phyloP scores from a whole-genome alignment of 2,113 vertebrate species.

The Dendropsophus ebraccatus region DNA sequence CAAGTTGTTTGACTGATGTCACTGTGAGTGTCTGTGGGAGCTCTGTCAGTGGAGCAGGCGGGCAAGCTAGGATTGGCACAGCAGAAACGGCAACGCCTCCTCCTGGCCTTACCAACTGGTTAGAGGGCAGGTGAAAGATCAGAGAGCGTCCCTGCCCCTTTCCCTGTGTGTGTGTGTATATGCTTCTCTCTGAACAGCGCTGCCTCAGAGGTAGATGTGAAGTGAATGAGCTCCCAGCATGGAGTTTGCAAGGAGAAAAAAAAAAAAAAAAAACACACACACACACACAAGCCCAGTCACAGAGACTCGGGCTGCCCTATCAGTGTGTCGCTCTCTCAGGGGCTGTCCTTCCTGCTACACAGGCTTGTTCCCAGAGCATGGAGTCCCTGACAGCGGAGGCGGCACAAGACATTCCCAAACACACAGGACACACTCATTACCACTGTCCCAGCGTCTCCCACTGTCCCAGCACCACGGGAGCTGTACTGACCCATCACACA shows the following conservation, averaged over 20 bases:
- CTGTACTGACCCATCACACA: neutral
- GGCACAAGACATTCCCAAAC: slow-evolving; percentile 52
- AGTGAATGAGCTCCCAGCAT: slow-evolving; percentile 62
- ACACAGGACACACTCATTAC: slow-evolving; percentile 60
- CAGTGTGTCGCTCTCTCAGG: slow-evolving; percentile 74
- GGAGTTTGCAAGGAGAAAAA: slow-evolving; percentile 4
- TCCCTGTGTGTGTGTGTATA: neutral
- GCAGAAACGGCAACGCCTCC: slow-evolving; percentile 79
- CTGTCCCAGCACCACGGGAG: neutral
- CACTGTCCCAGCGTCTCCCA: neutral
- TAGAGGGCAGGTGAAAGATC: slow-evolving; percentile 78
- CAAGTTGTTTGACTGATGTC: slow-evolving; percentile 79
- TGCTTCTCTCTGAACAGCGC: neutral
- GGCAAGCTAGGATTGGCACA: slow-evolving; percentile 82
- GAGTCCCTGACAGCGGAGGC: slow-evolving; percentile 77
- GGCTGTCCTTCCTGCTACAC: slow-evolving; percentile 77
- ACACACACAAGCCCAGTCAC: slow-evolving; percentile 55
- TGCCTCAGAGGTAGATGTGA: slow-evolving; percentile 42
- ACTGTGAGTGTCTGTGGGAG: slow-evolving; percentile 72
- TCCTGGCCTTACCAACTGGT: slow-evolving; percentile 71
- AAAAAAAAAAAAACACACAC: slow-evolving; percentile 43
- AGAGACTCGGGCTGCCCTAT: slow-evolving; percentile 74
- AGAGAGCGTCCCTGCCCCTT: slow-evolving; percentile 24
- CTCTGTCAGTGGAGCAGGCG: slow-evolving; percentile 58
- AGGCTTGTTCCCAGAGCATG: slow-evolving; percentile 76